phyloP scores from a whole-genome alignment of 1,140 invertebrate species.

The Akabosia matsudoensis region DNA sequence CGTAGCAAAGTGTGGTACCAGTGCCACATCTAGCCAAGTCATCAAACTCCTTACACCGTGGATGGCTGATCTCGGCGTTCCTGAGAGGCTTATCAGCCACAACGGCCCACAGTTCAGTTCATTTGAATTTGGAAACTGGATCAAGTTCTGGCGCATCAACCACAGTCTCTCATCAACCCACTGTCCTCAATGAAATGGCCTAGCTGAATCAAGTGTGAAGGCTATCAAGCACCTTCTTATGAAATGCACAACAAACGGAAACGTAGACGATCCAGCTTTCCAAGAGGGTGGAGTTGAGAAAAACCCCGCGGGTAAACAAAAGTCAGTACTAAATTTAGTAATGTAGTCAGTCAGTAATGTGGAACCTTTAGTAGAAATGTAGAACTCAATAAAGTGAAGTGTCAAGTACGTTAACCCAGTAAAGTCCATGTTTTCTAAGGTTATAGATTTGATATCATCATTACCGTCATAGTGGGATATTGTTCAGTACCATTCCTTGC shows the following conservation, averaged over 20 bases:
- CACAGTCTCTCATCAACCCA: slow-evolving; percentile 50
- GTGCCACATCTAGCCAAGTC: background rate
- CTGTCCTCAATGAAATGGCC: slow-evolving; percentile 45
- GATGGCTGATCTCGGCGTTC: slow-evolving; percentile 47
- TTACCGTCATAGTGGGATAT: no score
- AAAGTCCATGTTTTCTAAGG: no score
- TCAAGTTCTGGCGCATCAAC: slow-evolving; percentile 50
- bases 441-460: no score
- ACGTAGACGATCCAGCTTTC: background rate
- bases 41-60: background rate
- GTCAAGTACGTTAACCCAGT: no score
- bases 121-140: slow-evolving; percentile 52
- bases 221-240: slow-evolving; percentile 37
- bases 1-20: background rate
- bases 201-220: slow-evolving; percentile 39
- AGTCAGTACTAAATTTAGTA: no score
- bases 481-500: no score
- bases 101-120: slow-evolving; percentile 52
- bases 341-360: no score
- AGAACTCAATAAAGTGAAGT: no score
- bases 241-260: background rate
- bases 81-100: slow-evolving; percentile 50
- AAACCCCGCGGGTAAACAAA: background rate
- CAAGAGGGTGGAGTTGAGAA: background rate
- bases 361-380: no score